A percentile compares a stretch with the other conserved stretches of the same genome.
Conservation (phyloP, 2,797 vertebrate species). For the Anguilla megastoma region DNA sequence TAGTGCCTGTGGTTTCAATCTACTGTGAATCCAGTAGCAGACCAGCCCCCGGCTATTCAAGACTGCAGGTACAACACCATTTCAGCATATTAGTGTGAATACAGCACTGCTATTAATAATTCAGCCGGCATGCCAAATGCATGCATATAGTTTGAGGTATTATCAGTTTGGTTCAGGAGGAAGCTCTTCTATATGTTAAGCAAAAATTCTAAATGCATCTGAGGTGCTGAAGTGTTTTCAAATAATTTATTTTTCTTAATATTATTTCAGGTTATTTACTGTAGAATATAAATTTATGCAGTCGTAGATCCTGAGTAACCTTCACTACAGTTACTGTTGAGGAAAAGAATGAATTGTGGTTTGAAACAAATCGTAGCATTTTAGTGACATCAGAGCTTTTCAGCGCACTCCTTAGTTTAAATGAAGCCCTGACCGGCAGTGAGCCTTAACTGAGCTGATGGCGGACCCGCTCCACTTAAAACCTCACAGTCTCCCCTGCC, state of each 20-base stretch:
- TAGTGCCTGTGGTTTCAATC: constrained; percentile 38
- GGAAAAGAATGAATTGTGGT: background rate
- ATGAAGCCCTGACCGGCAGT: constrained; percentile 38
- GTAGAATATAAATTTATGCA: background rate
- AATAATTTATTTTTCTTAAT: background rate
- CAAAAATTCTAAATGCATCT: background rate
- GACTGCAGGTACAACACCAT: constrained; percentile 30
- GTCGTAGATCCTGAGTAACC: background rate
- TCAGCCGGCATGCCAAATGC: constrained; percentile 6
- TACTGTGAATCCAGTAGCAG: constrained; percentile 36
- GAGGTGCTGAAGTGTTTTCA: background rate
- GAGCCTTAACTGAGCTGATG: background rate
- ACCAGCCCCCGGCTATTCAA: constrained; percentile 25
- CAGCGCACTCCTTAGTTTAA: background rate
- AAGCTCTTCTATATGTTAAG: background rate
- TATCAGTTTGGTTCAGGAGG: background rate
- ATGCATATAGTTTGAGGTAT: constrained; percentile 26
- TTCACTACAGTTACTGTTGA: background rate
- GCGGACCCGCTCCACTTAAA: background rate
- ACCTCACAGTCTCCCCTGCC: constrained; percentile 39
- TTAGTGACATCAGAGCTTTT: background rate
- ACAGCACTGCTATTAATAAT: constrained; percentile 39
- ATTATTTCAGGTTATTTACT: background rate
- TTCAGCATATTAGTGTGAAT: constrained; percentile 34
- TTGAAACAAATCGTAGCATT: background rate